A percentile compares a stretch with the other conserved stretches of the same genome.
Evolutionary conservation across 1,140 invertebrate genomes (phyloP).

Genomic region (Nephila pilipes): DNA sequence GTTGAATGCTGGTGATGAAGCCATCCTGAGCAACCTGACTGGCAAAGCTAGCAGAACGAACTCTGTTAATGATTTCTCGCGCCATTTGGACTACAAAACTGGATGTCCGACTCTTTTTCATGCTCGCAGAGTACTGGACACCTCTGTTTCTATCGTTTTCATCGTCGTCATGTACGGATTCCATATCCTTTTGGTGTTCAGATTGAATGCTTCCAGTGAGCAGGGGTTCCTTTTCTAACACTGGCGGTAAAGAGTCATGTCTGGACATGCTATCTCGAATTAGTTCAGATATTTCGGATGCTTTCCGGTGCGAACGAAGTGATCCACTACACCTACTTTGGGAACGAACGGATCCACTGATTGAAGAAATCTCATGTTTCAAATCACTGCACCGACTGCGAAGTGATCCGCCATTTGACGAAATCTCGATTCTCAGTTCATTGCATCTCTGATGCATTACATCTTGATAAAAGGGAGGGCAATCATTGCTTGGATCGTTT

Average conservation of each 20-base stretch:
- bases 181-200: neutral
- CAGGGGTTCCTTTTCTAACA: constrained; percentile 56
- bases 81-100: constrained; percentile 49
- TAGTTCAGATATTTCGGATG: constrained; percentile 12
- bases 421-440: neutral
- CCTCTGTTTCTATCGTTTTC: neutral
- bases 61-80: constrained; percentile 34
- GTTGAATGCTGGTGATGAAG: constrained; percentile 7
- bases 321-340: neutral
- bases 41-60: constrained; percentile 63
- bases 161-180: neutral
- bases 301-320: neutral
- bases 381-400: neutral
- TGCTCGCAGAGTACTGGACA: neutral
- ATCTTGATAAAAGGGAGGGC: neutral
- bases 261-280: constrained; percentile 39
- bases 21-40: constrained; percentile 68
- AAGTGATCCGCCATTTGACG: neutral
- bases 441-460: neutral
- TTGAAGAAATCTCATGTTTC: neutral
- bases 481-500: neutral
- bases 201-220: neutral
- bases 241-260: constrained; percentile 42
- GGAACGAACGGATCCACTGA: neutral
- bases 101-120: constrained; percentile 57